These are phyloP conservation scores for Caenorhabditis parvicauda DNA, from an alignment of 2,888 invertebrate species.

Conservation along the genomic window DNA sequence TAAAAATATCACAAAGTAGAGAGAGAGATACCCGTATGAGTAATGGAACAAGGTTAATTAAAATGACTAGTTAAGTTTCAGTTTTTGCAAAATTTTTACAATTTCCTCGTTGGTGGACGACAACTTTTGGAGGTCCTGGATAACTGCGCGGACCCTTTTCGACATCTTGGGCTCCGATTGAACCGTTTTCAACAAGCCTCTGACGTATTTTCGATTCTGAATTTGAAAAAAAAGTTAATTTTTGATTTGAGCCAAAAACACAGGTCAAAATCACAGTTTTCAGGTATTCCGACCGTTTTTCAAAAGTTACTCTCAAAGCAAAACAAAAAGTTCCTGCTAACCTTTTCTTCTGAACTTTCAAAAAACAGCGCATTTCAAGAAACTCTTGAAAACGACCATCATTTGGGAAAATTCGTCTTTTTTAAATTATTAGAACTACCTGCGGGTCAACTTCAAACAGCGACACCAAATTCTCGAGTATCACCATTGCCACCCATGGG, in stretches of 20 bases:
- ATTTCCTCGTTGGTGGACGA: constrained; percentile 12
- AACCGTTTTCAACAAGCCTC: too few species aligned
- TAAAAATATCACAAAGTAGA: too few species aligned
- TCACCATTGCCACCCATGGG: constrained; percentile 11
- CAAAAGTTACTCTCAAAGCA: too few species aligned
- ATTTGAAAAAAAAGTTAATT: constrained; percentile 2
- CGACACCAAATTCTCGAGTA: constrained; percentile 15
- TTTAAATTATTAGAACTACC: constrained; percentile 6
- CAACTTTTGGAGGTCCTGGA: constrained; percentile 12
- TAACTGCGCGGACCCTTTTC: constrained; percentile 8
- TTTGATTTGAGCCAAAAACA: not conserved
- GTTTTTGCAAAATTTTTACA: constrained; percentile 8
- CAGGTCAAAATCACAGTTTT: too few species aligned
- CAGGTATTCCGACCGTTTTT: not conserved
- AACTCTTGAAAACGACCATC: too few species aligned
- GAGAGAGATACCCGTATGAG: too few species aligned
- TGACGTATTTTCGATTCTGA: not conserved
- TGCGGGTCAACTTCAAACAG: constrained; percentile 22
- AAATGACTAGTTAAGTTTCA: constrained; percentile 12
- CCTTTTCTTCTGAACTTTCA: too few species aligned
- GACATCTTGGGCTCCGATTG: constrained; percentile 1
- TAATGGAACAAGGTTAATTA: not conserved
- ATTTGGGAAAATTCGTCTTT: too few species aligned
- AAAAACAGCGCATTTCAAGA: too few species aligned
- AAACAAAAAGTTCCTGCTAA: too few species aligned